These are phyloP conservation scores for Anomalospiza imberbis DNA, from an alignment of 2,797 vertebrate genomes.

Conservation along the genomic window DNA sequence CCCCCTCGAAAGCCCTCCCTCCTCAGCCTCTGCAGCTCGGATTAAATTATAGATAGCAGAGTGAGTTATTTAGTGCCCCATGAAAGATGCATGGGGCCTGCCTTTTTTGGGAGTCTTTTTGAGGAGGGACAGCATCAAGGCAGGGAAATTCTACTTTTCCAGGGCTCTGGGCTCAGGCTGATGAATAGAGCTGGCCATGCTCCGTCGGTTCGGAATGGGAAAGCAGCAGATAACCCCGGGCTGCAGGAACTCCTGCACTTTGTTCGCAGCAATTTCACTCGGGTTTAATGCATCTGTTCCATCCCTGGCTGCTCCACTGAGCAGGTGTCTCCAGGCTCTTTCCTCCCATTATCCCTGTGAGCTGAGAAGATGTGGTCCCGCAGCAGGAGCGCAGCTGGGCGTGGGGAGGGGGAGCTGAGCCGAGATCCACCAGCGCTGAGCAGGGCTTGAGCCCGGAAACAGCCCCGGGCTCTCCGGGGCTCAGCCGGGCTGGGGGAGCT, in stretches of 20 bases:
- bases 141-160: not conserved
- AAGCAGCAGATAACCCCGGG: not conserved
- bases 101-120: not conserved
- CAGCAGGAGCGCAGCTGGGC: not conserved
- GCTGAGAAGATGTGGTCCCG: not conserved
- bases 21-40: not conserved
- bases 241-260: not conserved
- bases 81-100: conserved; percentile 6
- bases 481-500: not conserved
- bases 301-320: not conserved
- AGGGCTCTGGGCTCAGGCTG: not conserved
- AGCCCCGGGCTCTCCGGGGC: rapidly evolving
- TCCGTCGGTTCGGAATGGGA: not conserved
- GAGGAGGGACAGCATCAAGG: not conserved
- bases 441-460: not conserved
- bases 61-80: not conserved
- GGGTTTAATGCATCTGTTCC: not conserved
- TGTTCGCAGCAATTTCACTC: not conserved
- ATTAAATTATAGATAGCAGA: conserved; percentile 12
- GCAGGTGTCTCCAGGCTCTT: not conserved
- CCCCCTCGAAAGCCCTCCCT: not conserved
- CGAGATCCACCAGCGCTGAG: rapidly evolving
- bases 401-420: not conserved
- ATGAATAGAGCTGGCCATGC: not conserved
- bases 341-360: not conserved